Percentiles rank a stretch among this genome's conserved stretches.
Evolutionary conservation across 1,140 invertebrate genomes (phyloP).

Genomic region (Drosophila funebris): DNA sequence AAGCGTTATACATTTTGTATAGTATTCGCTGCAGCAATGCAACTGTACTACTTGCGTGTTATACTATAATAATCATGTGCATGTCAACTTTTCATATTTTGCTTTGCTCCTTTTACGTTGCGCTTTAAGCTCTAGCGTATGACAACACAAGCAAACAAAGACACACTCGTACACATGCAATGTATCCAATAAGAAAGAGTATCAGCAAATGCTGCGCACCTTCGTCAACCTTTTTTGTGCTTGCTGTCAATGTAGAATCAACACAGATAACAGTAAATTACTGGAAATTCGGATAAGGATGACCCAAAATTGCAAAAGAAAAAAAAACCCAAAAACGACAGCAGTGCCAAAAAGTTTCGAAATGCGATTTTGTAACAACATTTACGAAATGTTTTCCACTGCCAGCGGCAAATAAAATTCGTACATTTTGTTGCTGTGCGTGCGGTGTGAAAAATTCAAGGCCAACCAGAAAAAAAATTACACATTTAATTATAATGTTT

Average conservation of each 20-base stretch:
- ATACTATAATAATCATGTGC: constrained; percentile 4
- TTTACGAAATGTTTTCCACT: constrained; percentile 33
- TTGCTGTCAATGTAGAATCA: not conserved
- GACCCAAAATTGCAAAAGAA: constrained; percentile 16
- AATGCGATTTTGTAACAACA: constrained; percentile 39
- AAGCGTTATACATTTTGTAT: not conserved
- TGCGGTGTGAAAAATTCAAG: constrained; percentile 54
- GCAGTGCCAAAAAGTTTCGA: constrained; percentile 19
- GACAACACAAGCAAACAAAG: not conserved
- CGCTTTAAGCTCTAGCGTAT: too few relatives aligned
- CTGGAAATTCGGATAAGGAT: constrained; percentile 30
- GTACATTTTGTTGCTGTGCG: constrained; percentile 39
- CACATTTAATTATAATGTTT: constrained; percentile 25
- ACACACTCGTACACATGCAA: not conserved
- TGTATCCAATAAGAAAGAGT: not conserved
- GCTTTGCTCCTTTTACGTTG: too few relatives aligned
- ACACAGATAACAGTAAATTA: constrained; percentile 17
- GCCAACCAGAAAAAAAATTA: constrained; percentile 46
- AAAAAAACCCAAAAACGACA: not conserved
- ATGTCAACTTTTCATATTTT: constrained; percentile 7
- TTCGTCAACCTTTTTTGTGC: not conserved
- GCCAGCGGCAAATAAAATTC: constrained; percentile 18
- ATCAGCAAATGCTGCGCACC: not conserved
- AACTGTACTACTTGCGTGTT: not conserved
- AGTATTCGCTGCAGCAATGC: not conserved